Evolutionary conservation across 1,140 invertebrate species (phyloP).

Genomic region (Ylistrum balloti): DNA sequence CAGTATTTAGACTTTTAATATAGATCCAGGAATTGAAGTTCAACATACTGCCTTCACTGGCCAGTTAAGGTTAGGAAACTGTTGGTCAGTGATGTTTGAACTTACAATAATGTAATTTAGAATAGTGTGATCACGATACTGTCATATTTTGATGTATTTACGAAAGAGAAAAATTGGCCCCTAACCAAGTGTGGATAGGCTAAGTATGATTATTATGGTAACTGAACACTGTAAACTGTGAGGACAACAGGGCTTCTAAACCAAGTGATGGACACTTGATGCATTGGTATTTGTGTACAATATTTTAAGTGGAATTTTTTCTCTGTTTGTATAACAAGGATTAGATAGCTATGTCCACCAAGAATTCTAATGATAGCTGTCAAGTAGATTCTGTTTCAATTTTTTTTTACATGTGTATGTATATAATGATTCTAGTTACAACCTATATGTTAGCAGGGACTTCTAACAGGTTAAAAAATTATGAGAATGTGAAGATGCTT

Average conservation of each 20-base stretch:
- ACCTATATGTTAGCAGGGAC: background rate
- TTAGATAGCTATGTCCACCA: background rate
- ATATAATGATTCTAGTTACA: background rate
- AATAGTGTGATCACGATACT: background rate
- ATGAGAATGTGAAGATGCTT: background rate
- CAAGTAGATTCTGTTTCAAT: background rate
- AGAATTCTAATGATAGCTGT: constrained; percentile 26
- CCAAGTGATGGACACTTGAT: background rate
- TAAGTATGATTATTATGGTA: background rate
- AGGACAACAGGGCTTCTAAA: background rate
- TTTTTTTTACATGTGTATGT: background rate
- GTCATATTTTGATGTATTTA: background rate
- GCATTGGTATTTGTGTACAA: background rate
- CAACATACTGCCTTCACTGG: no score
- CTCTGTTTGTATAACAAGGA: constrained; percentile 20
- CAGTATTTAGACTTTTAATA: no score
- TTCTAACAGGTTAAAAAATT: background rate
- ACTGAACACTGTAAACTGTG: background rate
- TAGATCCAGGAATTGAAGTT: no score
- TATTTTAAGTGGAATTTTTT: background rate
- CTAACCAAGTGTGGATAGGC: background rate
- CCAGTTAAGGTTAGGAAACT: background rate
- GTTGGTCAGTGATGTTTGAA: background rate
- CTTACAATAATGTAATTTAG: background rate
- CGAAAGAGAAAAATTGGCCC: background rate